phyloP scores from a whole-genome alignment of 2,888 invertebrate species.

The Sphecodes monilicornis region DNA sequence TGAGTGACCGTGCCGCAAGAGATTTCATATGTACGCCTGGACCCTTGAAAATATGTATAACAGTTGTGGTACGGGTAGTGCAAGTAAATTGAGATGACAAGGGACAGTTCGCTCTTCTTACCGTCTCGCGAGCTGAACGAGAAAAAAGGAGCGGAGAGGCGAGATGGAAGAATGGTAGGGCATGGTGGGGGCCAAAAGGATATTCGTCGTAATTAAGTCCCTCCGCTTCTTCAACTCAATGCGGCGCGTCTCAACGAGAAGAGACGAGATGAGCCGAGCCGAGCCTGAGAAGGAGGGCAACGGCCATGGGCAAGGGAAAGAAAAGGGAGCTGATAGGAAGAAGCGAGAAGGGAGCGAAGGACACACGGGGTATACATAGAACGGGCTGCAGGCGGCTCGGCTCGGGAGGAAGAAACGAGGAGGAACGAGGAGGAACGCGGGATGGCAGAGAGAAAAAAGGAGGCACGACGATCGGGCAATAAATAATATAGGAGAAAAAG shows the following conservation, averaged over 20 bases:
- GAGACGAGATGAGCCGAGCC: constrained; percentile 32
- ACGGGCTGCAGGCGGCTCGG: neutral
- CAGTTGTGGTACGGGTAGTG: neutral
- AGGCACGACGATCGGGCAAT: constrained; percentile 76
- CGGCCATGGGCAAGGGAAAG: neutral
- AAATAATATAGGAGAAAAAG: constrained; percentile 81
- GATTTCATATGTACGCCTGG: neutral
- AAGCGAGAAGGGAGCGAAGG: constrained; percentile 1
- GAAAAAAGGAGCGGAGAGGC: constrained; percentile 17
- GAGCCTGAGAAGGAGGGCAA: constrained; percentile 10
- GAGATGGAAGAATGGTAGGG: constrained; percentile 22
- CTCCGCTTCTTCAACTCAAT: constrained; percentile 77
- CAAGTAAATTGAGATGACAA: constrained; percentile 16
- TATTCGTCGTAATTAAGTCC: constrained; percentile 83
- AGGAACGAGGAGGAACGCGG: constrained; percentile 35
- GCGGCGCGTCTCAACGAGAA: constrained; percentile 58
- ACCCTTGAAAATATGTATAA: neutral
- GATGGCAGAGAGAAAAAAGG: constrained; percentile 66
- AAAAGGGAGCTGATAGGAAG: constrained; percentile 27
- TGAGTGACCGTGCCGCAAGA: constrained; percentile 1
- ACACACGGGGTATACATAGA: neutral
- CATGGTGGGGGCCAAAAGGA: constrained; percentile 60
- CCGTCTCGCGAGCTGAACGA: neutral
- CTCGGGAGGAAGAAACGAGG: constrained; percentile 21
- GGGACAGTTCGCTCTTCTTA: neutral